Base-by-base conservation (phyloP, 2,113 vertebrate genomes). In the Vicugna pacos region DNA sequence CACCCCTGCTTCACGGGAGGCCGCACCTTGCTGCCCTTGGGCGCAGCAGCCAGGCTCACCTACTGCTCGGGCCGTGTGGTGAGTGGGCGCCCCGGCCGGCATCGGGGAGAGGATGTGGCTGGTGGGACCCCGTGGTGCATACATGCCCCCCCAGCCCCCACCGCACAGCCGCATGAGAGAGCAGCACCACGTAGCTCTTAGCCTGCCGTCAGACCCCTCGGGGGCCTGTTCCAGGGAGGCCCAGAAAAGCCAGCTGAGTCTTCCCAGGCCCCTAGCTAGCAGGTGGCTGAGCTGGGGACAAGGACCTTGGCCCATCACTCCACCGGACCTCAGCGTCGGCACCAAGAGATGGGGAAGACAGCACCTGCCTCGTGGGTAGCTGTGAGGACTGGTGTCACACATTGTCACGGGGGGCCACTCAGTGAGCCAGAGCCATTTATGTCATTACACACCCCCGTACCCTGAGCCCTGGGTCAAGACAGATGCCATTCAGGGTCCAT, bases 31-130 rank as follows among this genome's bases (percentile, higher is more conserved):
- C 73, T 79, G 0, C 98, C 98, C 56, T 67, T 13, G 0, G 97
- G 96, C 16, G 54, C 93, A 0, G 72, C 48, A 6, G 62, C 98
- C n/a, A 92, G 97, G 72, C 94, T 98, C 92, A 97, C 96, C 0
- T 98, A 96, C 11, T 98, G 98, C 60, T 96, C 88, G 3, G 97
- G 98, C 60, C 96, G 96, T 54, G 81, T 98, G 97, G 98, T 99
- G 95, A 98, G 98, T 98, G 69, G 58, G 75, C 7, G 50, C 35
- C 10, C 6, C 6, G 46, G 58, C 42, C 0, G 6, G 17, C 2
- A 15, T 8, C 8, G 1, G 67, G 79, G 48, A 7, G 28, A 64
- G 19, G 26, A 3, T 24, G 12, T n/a, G 58, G 46, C 73, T 50
- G 8, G 6, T 20, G 81, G 60, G 56, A 9, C 20, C 54, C 14